Conservation (phyloP, 2,113 vertebrate species). For the Pachypanchax playfairii region DNA sequence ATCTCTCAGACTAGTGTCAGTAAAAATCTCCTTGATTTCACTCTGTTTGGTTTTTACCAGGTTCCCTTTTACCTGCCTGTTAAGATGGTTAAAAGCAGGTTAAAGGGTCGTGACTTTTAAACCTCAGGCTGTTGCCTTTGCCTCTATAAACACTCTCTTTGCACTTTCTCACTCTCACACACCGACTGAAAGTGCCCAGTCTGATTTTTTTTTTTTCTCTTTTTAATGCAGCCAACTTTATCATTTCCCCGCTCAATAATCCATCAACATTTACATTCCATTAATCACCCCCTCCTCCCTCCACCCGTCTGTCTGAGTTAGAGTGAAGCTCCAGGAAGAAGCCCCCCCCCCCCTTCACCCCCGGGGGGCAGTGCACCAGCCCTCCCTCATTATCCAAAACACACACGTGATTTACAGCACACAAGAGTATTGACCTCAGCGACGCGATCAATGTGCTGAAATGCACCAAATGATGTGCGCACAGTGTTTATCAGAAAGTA, state of each 20-base stretch:
- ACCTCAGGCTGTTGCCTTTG: conserved; percentile 47
- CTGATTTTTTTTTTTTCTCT: conserved; percentile 50
- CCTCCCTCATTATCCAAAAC: conserved; percentile 58
- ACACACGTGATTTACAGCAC: conserved; percentile 54
- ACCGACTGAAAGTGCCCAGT: conserved; percentile 28
- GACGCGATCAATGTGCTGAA: conserved; percentile 58
- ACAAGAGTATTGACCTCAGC: conserved; percentile 60
- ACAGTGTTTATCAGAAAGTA: conserved; percentile 44
- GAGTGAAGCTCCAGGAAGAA: conserved; percentile 56
- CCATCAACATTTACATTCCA: conserved; percentile 76
- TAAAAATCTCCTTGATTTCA: conserved; percentile 27
- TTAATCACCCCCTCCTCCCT: conserved; percentile 61
- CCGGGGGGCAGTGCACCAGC: conserved; percentile 36
- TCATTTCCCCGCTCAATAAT: conserved; percentile 72
- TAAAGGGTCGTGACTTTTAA: conserved; percentile 49
- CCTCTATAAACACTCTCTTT: conserved; percentile 17
- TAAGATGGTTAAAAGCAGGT: conserved; percentile 49
- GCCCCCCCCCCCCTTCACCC: conserved; percentile 3
- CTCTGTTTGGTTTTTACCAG: conserved; percentile 18
- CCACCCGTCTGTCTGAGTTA: conserved; percentile 52
- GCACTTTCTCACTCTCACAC: conserved; percentile 13
- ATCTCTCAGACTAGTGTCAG: conserved; percentile 51
- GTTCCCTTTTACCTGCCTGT: conserved; percentile 1
- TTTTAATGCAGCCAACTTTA: conserved; percentile 55
- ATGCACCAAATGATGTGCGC: conserved; percentile 52